Conservation (phyloP, 1,140 invertebrate genomes). For the Rhynchophorus ferrugineus region DNA sequence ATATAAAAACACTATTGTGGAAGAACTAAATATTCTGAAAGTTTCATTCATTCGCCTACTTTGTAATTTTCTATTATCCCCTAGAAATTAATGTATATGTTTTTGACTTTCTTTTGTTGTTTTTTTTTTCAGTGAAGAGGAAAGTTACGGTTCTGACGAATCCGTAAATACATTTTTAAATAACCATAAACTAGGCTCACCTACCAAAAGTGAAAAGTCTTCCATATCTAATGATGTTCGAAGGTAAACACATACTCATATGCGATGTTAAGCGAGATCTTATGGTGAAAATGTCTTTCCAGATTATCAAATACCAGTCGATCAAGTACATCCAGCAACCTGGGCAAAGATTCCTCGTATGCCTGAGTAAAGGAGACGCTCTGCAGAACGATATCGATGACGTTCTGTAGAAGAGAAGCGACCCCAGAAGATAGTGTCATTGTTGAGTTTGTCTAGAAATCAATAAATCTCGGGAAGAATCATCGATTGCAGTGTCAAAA, state of each 20-base stretch:
- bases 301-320: constrained; percentile 29
- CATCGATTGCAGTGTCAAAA: no score
- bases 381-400: constrained; percentile 38
- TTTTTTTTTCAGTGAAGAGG: constrained; percentile 45
- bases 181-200: constrained; percentile 46
- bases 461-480: no score
- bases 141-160: constrained; percentile 54
- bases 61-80: neutral
- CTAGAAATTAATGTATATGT: constrained; percentile 1
- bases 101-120: neutral
- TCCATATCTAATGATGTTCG: constrained; percentile 25
- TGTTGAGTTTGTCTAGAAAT: constrained; percentile 23
- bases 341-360: constrained; percentile 35
- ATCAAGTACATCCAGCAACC: constrained; percentile 31
- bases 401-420: constrained; percentile 35
- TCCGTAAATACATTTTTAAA: constrained; percentile 52
- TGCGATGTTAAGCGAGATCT: no score
- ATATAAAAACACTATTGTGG: no score
- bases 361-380: constrained; percentile 39
- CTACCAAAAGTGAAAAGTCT: constrained; percentile 21
- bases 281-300: no score
- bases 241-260: constrained; percentile 21
- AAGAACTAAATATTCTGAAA: no score
- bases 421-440: constrained; percentile 15
- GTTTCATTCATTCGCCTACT: neutral